Evolutionary conservation across 2,888 invertebrate genomes (phyloP).

Genomic region (Athalia circularis): DNA sequence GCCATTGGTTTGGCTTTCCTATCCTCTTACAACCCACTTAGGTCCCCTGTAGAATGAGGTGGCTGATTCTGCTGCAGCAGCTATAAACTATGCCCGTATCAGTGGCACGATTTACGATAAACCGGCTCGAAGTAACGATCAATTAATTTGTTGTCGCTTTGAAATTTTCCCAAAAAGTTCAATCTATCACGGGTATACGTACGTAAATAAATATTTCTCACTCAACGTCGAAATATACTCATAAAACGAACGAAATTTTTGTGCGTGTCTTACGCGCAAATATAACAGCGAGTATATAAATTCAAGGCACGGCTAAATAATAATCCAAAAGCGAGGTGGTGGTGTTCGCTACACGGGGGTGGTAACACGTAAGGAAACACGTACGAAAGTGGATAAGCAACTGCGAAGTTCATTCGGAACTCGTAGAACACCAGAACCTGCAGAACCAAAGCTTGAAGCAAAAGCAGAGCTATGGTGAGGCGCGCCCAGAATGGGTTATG

Average conservation of each 20-base stretch:
- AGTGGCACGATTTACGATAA: too few relatives aligned
- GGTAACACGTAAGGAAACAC: constrained; percentile 68
- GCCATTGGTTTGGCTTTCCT: constrained; percentile 14
- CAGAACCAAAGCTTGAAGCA: background rate
- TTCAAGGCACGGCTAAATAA: constrained; percentile 38
- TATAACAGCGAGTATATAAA: background rate
- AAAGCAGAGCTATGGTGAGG: constrained; percentile 58
- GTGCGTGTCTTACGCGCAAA: background rate
- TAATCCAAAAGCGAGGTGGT: constrained; percentile 45
- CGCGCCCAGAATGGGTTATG: constrained; percentile 72
- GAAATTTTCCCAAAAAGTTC: too few relatives aligned
- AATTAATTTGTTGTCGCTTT: too few relatives aligned
- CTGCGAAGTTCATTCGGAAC: constrained; percentile 68
- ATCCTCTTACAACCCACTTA: constrained; percentile 29
- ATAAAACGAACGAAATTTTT: background rate
- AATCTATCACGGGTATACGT: too few relatives aligned
- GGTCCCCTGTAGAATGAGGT: background rate
- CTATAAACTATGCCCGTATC: background rate
- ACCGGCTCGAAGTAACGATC: too few relatives aligned
- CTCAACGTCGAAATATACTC: background rate
- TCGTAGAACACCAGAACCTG: constrained; percentile 33
- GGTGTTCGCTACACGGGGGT: constrained; percentile 39
- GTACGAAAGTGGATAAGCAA: constrained; percentile 73
- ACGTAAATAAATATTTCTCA: too few relatives aligned
- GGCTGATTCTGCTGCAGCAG: constrained; percentile 1